Base-by-base conservation (phyloP, 2,797 vertebrate genomes). In the Rhynchonycteris naso region DNA sequence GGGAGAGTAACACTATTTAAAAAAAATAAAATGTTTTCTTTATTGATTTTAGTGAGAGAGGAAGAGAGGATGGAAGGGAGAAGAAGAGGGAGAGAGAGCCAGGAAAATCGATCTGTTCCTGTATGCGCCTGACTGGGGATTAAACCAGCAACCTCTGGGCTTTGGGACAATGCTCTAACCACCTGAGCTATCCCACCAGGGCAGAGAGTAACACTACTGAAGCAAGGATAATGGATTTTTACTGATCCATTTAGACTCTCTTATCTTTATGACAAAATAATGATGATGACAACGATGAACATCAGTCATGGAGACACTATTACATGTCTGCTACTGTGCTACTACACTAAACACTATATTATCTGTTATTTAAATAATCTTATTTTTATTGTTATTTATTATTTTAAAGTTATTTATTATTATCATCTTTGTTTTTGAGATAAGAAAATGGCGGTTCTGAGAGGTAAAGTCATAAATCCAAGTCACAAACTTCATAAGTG, bases 401-500 rank as follows among this genome's bases (percentile, higher is more conserved):
- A 69, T 21, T 96, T 78, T 30, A 78, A 69, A 50, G 43, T 78
- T 88, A 72, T 50, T 83, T 87, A 35, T 50, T 63, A 38, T 52
- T 12, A 84, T 83, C 38, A 83, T 88, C 59, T 69, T 79, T 87
- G 43, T 63, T 88, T 61, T 59, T 69, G 4, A 88, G 43, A 50
- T 59, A 81, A 93, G 38, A 30, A 79, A 90, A 74, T 83, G 58
- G 21, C 33, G 13, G 24, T 33, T 79, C 6, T 52, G 30, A n/a
- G 19, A 87, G 4, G 15, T 92, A 90, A 72, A 87, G 24, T 47
- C 58, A 13, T 78, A 87, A 79, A 87, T 93, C n/a, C 9, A 92
- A 80, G 18, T 80, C 15, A 83, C 4, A 69, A 38, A 18, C 18
- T 50, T 80, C 72, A 18, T 63, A 72, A 68, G 18, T n/a, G 8